Conservation (phyloP, 2,888 invertebrate genomes). For the Eupithecia pulchellata region DNA sequence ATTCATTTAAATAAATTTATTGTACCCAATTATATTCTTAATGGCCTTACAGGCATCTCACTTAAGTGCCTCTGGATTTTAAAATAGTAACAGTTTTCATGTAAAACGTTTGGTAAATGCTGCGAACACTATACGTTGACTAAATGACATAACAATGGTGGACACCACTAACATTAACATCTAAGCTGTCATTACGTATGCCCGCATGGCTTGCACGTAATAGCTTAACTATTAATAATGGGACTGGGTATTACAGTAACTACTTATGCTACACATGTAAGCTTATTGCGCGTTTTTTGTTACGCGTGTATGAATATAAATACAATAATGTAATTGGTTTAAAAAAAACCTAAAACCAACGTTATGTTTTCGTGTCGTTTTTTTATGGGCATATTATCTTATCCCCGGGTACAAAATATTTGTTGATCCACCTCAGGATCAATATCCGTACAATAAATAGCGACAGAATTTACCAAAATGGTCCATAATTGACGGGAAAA, state of each 20-base stretch:
- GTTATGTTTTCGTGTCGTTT: too few relatives aligned
- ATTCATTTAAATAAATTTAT: too few relatives aligned
- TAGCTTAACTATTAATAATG: slow-evolving; percentile 59
- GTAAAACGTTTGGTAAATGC: background rate
- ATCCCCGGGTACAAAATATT: too few relatives aligned
- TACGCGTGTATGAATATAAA: slow-evolving; percentile 50
- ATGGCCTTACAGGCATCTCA: background rate
- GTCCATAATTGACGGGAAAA: too few relatives aligned
- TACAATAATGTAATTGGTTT: slow-evolving; percentile 28
- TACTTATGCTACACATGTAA: slow-evolving; percentile 44
- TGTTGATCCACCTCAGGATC: too few relatives aligned
- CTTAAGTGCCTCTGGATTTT: background rate
- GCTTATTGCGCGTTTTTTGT: slow-evolving; percentile 52
- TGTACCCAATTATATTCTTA: too few relatives aligned
- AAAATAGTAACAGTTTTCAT: background rate
- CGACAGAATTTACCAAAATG: too few relatives aligned
- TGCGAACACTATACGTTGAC: background rate
- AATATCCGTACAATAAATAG: too few relatives aligned
- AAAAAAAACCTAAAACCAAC: too few relatives aligned
- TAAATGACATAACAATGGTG: slow-evolving; percentile 49
- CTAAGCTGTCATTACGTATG: slow-evolving; percentile 57
- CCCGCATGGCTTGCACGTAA: slow-evolving; percentile 65
- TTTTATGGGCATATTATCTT: too few relatives aligned
- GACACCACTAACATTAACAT: slow-evolving; percentile 43
- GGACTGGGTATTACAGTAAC: slow-evolving; percentile 40